Conservation (phyloP, 2,797 vertebrate species). For the Urophycis tenuis region DNA sequence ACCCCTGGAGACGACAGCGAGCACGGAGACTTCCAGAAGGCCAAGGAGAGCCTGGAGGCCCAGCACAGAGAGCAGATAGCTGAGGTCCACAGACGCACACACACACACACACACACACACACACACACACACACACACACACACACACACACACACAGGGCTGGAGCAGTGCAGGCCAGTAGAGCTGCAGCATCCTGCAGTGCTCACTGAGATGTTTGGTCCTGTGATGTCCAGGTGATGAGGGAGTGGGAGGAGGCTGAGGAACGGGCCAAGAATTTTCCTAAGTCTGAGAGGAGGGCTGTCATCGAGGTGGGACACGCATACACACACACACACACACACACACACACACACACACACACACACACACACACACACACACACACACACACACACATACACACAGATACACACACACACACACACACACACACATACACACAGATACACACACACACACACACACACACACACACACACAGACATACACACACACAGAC, state of each 20-base stretch:
- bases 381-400: neutral
- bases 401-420: neutral
- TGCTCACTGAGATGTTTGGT: too few species aligned
- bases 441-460: too few species aligned
- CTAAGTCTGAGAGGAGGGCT: slow-evolving; percentile 92
- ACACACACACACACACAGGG: too few species aligned
- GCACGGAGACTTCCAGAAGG: slow-evolving; percentile 91
- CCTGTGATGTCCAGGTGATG: slow-evolving; percentile 80
- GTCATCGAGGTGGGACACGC: slow-evolving; percentile 85
- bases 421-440: too few species aligned
- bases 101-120: too few species aligned
- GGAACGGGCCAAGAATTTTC: slow-evolving; percentile 87
- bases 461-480: too few species aligned
- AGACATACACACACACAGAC: neutral
- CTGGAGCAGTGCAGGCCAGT: too few species aligned
- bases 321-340: slow-evolving; percentile 2
- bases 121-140: too few species aligned
- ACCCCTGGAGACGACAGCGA: slow-evolving; percentile 88
- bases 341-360: neutral
- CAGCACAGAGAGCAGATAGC: slow-evolving; percentile 95
- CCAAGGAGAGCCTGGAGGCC: slow-evolving; percentile 93
- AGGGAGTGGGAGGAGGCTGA: slow-evolving; percentile 98
- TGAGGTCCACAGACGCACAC: slow-evolving; percentile 68
- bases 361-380: neutral
- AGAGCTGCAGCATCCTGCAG: too few species aligned